Conservation (phyloP, 2,113 vertebrate genomes). For the Phainopepla nitens region DNA sequence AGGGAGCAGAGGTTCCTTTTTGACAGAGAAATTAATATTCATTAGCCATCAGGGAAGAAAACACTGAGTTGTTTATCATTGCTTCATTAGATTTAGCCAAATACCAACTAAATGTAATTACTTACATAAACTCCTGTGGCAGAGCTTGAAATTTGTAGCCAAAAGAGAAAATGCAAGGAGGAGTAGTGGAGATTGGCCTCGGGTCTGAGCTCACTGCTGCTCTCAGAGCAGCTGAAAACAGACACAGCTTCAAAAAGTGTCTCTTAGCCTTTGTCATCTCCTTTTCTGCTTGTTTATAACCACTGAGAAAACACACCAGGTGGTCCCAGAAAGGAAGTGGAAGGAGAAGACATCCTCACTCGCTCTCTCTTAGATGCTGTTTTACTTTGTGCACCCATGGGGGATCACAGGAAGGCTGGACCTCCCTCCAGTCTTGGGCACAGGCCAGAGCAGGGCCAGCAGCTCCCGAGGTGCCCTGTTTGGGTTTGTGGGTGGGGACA, state of each 20-base stretch:
- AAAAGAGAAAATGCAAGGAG: neutral
- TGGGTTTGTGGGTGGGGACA: neutral
- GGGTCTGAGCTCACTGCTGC: neutral
- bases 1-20: neutral
- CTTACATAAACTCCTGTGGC: constrained; percentile 60
- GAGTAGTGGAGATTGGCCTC: neutral
- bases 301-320: neutral
- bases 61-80: constrained; percentile 68
- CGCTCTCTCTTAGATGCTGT: neutral
- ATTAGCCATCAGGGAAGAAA: constrained; percentile 66
- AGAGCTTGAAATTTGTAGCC: constrained; percentile 12
- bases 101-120: constrained; percentile 71
- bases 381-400: neutral
- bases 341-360: neutral
- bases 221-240: accelerated
- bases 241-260: neutral
- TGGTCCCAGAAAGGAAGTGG: neutral
- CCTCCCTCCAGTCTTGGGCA: neutral
- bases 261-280: neutral
- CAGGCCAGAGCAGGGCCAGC: neutral
- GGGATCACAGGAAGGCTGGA: accelerated
- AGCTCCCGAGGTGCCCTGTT: neutral
- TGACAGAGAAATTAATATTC: constrained; percentile 77
- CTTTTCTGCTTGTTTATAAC: neutral
- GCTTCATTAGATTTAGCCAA: constrained; percentile 77